Evolutionary conservation across 2,113 vertebrate species (phyloP).

Genomic region (pig (Sus scrofa)): DNA sequence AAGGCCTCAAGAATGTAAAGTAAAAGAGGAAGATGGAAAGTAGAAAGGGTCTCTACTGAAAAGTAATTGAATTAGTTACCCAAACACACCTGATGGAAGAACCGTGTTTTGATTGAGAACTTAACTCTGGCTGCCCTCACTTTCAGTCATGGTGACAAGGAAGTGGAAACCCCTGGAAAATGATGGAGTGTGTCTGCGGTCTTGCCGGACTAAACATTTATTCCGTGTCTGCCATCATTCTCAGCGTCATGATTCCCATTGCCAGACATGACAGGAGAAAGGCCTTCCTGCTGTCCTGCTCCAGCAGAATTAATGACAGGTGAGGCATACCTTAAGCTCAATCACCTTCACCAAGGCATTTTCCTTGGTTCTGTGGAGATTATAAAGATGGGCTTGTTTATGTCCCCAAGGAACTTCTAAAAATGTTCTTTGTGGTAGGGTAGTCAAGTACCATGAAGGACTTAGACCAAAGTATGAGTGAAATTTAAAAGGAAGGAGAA

Average conservation of each 20-base stretch:
- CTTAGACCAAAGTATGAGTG: not conserved
- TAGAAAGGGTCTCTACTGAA: not conserved
- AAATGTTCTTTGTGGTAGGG: not conserved
- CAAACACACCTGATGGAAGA: not conserved
- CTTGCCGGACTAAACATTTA: not conserved
- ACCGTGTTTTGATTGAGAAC: not conserved
- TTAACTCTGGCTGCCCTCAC: not conserved
- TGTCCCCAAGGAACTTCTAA: not conserved
- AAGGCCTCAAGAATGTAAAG: not conserved
- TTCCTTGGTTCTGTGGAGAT: not conserved
- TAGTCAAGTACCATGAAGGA: not conserved
- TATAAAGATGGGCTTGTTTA: not conserved
- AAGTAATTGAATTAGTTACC: not conserved
- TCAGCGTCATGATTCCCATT: not conserved
- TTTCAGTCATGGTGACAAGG: not conserved
- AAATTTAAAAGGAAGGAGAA: not conserved
- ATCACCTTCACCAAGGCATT: not conserved
- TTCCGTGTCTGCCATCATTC: not conserved
- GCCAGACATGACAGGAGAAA: not conserved
- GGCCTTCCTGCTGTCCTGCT: not conserved
- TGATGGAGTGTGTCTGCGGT: not conserved
- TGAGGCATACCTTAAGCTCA: not conserved
- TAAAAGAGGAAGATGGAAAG: not conserved
- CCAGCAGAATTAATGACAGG: not conserved
- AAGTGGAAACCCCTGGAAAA: not conserved